These are phyloP conservation scores for Argyresthia goedartella DNA, from an alignment of 2,888 invertebrate genomes.

Conservation along the genomic window DNA sequence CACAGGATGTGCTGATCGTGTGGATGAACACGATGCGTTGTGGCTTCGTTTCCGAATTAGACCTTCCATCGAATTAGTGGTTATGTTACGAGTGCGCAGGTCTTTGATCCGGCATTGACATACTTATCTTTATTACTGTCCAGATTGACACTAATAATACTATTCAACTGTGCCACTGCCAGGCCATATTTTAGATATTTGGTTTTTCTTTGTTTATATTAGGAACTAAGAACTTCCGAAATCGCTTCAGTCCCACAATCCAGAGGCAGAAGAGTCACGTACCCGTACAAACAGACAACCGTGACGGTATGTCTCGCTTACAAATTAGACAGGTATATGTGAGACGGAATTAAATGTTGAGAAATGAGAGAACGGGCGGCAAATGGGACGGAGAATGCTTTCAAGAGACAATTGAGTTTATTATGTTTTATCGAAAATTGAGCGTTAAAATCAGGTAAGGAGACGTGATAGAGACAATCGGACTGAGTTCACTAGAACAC, in stretches of 20 bases:
- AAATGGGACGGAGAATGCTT: not conserved
- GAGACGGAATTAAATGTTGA: slow-evolving; percentile 1
- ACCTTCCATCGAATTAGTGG: too few relatives aligned
- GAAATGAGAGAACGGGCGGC: not conserved
- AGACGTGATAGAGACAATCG: not conserved
- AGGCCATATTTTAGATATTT: too few relatives aligned
- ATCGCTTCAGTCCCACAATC: not conserved
- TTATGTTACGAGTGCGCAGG: too few relatives aligned
- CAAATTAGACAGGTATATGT: slow-evolving; percentile 5
- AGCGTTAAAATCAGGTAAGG: not conserved
- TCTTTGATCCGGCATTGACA: too few relatives aligned
- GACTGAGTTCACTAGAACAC: not conserved
- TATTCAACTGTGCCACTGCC: too few relatives aligned
- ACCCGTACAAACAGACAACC: not conserved
- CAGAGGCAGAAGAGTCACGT: not conserved
- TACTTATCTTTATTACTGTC: too few relatives aligned
- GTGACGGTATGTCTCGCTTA: not conserved
- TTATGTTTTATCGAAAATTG: not conserved
- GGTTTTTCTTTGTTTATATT: too few relatives aligned
- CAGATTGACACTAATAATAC: too few relatives aligned
- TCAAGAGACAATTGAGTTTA: not conserved
- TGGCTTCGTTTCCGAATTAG: too few relatives aligned
- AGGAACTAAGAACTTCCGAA: too few relatives aligned
- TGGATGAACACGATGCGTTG: too few relatives aligned
- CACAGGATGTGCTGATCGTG: too few relatives aligned